Conservation (phyloP, 2,113 vertebrate genomes). For the Crotalus tigris region DNA sequence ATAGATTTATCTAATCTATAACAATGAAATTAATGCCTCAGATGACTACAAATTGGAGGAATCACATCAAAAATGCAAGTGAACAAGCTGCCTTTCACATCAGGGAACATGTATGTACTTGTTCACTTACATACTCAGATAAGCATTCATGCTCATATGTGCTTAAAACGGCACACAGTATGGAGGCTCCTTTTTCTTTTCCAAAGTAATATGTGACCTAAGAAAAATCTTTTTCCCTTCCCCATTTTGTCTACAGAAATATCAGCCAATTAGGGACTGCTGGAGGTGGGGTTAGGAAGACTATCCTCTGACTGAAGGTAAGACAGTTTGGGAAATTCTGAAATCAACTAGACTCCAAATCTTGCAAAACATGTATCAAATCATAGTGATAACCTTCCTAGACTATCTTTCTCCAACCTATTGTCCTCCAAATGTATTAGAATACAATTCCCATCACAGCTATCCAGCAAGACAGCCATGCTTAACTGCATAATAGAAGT, state of each 20-base stretch:
- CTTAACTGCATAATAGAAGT: not conserved
- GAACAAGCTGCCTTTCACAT: not conserved
- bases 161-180: not conserved
- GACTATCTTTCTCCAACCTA: not conserved
- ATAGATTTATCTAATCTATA: not conserved
- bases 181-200: not conserved
- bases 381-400: not conserved
- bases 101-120: not conserved
- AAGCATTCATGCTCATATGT: not conserved
- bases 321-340: not conserved
- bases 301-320: not conserved
- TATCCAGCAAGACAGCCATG: not conserved
- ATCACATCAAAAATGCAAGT: not conserved
- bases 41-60: not conserved
- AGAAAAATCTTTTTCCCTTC: not conserved
- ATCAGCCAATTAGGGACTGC: not conserved
- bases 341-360: not conserved
- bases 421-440: not conserved
- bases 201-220: not conserved
- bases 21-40: not conserved
- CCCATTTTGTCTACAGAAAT: not conserved
- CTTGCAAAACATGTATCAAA: not conserved
- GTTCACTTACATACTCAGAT: not conserved
- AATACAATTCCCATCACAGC: not conserved
- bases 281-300: not conserved